A percentile compares a stretch with the other conserved stretches of the same genome.
These are phyloP conservation scores for Phyllotis vaccarum DNA, from an alignment of 2,797 vertebrate species.

Conservation along the genomic window DNA sequence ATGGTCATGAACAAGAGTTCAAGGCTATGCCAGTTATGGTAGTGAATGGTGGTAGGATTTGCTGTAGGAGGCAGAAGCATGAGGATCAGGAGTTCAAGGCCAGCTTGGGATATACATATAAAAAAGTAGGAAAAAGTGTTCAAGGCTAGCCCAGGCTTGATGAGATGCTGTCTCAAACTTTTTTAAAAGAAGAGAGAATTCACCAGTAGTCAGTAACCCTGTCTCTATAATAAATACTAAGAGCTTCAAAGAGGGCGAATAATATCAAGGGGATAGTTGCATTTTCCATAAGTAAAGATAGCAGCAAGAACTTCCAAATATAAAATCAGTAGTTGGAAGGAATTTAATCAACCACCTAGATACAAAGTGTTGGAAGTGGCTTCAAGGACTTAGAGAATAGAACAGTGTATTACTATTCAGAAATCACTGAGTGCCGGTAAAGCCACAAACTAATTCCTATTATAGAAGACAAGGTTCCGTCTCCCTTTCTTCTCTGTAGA, in stretches of 20 bases:
- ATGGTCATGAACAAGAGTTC: not conserved
- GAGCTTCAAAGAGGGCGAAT: not conserved
- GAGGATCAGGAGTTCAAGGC: not conserved
- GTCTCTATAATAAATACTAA: not conserved
- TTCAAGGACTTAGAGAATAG: conserved; percentile 31
- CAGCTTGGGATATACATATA: not conserved
- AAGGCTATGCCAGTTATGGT: no score
- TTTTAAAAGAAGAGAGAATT: not conserved
- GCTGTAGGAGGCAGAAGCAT: not conserved
- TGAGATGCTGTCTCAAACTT: not conserved
- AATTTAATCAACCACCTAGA: conserved; percentile 29
- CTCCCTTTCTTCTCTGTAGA: not conserved
- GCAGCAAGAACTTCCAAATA: conserved; percentile 14
- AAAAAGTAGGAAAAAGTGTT: not conserved
- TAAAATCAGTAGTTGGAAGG: conserved; percentile 29
- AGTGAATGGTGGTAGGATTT: no score
- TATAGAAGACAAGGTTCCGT: not conserved
- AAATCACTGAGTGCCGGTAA: conserved; percentile 5
- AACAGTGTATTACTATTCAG: conserved; percentile 25
- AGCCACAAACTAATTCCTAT: not conserved
- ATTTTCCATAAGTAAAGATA: conserved; percentile 20
- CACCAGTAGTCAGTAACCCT: not conserved
- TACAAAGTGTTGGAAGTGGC: conserved; percentile 16
- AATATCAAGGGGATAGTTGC: not conserved
- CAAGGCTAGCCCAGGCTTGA: not conserved